Conservation (phyloP, 2,888 invertebrate species). For the Elegia similella region DNA sequence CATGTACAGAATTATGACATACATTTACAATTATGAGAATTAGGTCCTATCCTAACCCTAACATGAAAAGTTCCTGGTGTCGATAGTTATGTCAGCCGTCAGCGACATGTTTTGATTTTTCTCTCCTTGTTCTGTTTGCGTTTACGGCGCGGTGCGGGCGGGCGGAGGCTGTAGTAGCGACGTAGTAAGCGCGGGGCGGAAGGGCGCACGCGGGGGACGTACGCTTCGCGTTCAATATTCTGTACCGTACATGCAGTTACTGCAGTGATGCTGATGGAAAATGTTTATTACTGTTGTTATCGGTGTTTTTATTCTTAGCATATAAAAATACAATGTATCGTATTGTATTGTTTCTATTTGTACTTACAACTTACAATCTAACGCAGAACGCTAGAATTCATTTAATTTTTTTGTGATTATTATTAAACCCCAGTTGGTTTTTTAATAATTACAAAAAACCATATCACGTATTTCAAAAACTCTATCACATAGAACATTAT, state of each 20-base stretch:
- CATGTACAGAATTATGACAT: no score
- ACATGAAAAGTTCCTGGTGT: not conserved
- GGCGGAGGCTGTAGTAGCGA: conserved; percentile 62
- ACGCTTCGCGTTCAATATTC: conserved; percentile 57
- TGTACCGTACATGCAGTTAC: conserved; percentile 37
- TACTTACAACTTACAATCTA: no score
- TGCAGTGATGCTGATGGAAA: conserved; percentile 27
- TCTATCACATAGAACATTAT: no score
- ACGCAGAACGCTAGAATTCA: not conserved
- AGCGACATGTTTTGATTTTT: not conserved
- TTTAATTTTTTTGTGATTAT: no score
- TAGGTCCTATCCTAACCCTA: no score
- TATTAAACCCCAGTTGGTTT: no score
- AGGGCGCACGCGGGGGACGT: conserved; percentile 31
- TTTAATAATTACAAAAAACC: no score
- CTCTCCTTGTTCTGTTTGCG: conserved; percentile 35
- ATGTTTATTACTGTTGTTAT: no score
- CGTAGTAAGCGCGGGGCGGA: conserved; percentile 57
- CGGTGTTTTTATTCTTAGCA: conserved; percentile 24
- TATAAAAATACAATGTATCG: not conserved
- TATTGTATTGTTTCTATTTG: no score
- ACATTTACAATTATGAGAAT: no score
- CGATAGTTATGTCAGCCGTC: no score
- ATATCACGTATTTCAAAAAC: no score
- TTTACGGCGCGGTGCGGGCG: conserved; percentile 44